phyloP scores from a whole-genome alignment of 2,797 vertebrate species.

The Microchirus variegatus region DNA sequence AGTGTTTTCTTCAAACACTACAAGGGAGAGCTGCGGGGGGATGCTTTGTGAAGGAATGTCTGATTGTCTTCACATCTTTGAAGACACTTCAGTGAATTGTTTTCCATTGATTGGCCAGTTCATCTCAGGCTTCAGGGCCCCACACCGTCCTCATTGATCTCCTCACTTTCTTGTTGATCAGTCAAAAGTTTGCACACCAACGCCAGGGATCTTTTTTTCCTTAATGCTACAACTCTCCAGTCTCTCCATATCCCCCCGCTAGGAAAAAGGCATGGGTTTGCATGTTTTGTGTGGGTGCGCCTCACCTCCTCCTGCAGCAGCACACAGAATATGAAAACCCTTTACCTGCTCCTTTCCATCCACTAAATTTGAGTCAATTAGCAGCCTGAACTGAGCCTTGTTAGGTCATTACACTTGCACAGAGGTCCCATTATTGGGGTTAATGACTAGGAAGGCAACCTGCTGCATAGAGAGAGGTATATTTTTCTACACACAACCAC shows the following conservation, averaged over 20 bases:
- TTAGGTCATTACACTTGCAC: slow-evolving; percentile 46
- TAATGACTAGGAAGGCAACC: slow-evolving; percentile 51
- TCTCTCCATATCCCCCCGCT: slow-evolving; percentile 4
- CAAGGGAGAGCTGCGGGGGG: background rate
- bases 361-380: slow-evolving; percentile 45
- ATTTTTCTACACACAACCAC: slow-evolving; percentile 44
- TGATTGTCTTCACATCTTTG: slow-evolving; percentile 49
- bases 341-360: slow-evolving; percentile 34
- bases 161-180: slow-evolving; percentile 56
- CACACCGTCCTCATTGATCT: slow-evolving; percentile 63
- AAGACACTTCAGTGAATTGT: slow-evolving; percentile 60
- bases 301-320: slow-evolving; percentile 13
- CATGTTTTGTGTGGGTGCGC: too few species aligned
- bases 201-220: slow-evolving; percentile 33
- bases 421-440: slow-evolving; percentile 49
- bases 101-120: slow-evolving; percentile 68
- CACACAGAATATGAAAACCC: slow-evolving; percentile 18
- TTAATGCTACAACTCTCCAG: slow-evolving; percentile 23
- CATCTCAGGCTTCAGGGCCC: slow-evolving; percentile 66
- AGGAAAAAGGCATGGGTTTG: background rate
- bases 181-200: slow-evolving; percentile 58
- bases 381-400: slow-evolving; percentile 41
- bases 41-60: slow-evolving; percentile 15
- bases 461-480: slow-evolving; percentile 30
- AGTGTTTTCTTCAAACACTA: slow-evolving; percentile 20